Conservation (phyloP, 2,888 invertebrate species). For the Prosopocoilus inquinatus region DNA sequence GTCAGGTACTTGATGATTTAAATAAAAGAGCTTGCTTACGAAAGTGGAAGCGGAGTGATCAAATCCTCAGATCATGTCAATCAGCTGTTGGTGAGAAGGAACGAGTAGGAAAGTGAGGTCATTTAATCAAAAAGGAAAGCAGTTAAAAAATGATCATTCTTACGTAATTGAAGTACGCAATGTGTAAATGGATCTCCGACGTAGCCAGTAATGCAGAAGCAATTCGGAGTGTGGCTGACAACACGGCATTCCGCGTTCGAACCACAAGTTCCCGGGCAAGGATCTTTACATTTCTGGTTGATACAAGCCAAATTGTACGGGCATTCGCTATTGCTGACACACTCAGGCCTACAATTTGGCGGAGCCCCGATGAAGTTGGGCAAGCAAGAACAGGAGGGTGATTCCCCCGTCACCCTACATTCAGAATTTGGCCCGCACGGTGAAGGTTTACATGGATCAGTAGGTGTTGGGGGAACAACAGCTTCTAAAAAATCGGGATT, state of each 20-base stretch:
- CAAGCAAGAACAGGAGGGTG: constrained; percentile 57
- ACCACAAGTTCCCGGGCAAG: constrained; percentile 72
- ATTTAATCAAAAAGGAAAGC: too few species aligned
- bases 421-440: constrained; percentile 54
- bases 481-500: constrained; percentile 42
- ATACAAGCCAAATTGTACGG: constrained; percentile 68
- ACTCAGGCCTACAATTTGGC: constrained; percentile 63
- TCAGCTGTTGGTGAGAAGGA: too few species aligned
- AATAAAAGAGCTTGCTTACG: too few species aligned
- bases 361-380: constrained; percentile 51
- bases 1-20: too few species aligned
- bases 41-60: too few species aligned
- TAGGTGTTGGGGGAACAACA: constrained; percentile 15
- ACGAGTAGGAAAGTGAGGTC: too few species aligned
- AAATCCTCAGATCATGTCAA: too few species aligned
- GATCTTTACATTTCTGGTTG: constrained; percentile 72
- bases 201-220: constrained; percentile 61
- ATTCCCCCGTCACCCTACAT: constrained; percentile 50
- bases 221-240: constrained; percentile 67
- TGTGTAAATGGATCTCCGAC: constrained; percentile 72
- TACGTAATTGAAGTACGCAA: constrained; percentile 46
- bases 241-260: constrained; percentile 70
- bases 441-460: constrained; percentile 52
- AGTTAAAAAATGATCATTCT: constrained; percentile 24
- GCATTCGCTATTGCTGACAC: constrained; percentile 71